These are phyloP conservation scores for Labeo catla DNA, from an alignment of 2,113 vertebrate species.

Conservation along the genomic window DNA sequence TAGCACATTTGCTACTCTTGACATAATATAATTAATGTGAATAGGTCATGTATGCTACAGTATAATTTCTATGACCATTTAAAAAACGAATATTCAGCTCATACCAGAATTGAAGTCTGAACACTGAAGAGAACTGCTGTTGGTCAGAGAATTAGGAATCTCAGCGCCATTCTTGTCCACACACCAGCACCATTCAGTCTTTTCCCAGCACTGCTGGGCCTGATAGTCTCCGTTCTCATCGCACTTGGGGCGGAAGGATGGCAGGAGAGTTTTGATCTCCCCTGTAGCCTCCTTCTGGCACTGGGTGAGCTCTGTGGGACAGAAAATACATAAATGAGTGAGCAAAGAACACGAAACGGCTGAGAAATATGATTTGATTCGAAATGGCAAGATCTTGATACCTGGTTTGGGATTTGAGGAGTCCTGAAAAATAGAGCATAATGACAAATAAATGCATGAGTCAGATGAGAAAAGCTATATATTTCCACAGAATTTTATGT, in stretches of 20 bases:
- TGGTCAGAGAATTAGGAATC: constrained; percentile 73
- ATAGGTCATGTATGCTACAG: not conserved
- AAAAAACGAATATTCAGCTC: not conserved
- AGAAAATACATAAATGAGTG: not conserved
- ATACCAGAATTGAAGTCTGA: not conserved
- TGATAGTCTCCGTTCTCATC: constrained; percentile 84
- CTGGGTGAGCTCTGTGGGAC: constrained; percentile 72
- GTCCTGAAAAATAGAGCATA: constrained; percentile 32
- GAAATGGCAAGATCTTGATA: not conserved
- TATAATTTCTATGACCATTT: not conserved
- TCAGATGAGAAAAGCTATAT: not conserved
- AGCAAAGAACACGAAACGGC: not conserved
- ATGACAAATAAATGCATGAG: not conserved
- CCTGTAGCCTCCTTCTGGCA: constrained; percentile 80
- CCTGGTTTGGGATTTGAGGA: constrained; percentile 31
- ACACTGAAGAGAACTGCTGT: constrained; percentile 5
- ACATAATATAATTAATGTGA: not conserved
- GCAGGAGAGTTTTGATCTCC: constrained; percentile 55
- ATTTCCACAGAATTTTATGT: not conserved
- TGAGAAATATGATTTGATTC: not conserved
- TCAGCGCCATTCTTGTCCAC: constrained; percentile 80
- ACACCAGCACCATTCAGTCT: constrained; percentile 90
- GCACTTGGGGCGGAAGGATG: constrained; percentile 81
- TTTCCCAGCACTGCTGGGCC: constrained; percentile 84
- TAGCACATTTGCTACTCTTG: not conserved